Conservation (phyloP, 1,140 invertebrate genomes). For the Aphaenogaster ashmeadi region DNA sequence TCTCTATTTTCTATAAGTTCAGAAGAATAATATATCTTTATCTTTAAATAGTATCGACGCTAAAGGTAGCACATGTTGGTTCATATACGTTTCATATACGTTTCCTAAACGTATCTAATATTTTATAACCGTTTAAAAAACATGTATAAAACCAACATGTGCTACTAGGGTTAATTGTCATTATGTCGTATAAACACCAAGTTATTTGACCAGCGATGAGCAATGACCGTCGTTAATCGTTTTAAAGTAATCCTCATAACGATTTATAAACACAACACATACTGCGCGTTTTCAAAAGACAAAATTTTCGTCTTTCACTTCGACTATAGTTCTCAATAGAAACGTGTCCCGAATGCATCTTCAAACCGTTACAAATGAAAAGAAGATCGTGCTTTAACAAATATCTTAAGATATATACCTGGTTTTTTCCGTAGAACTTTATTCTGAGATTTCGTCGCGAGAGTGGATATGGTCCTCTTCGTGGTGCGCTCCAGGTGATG, state of each 20-base stretch:
- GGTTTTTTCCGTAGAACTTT: background rate
- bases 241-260: background rate
- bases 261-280: background rate
- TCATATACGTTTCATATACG: no score
- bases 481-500: constrained; percentile 82
- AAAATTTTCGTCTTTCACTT: background rate
- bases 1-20: constrained; percentile 25
- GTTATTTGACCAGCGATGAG: background rate
- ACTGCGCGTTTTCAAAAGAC: background rate
- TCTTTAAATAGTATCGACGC: background rate
- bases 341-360: background rate
- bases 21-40: background rate
- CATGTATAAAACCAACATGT: no score
- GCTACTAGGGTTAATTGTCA: no score
- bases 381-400: background rate
- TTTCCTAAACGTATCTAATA: no score
- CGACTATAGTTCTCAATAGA: background rate
- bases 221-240: background rate
- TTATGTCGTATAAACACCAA: background rate
- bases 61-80: no score
- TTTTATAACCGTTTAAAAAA: no score
- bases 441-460: background rate
- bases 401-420: constrained; percentile 26
- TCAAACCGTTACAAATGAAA: background rate
- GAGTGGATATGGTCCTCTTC: background rate